phyloP scores from a whole-genome alignment of 1,140 invertebrate species.

The Aradophagus sp. region DNA sequence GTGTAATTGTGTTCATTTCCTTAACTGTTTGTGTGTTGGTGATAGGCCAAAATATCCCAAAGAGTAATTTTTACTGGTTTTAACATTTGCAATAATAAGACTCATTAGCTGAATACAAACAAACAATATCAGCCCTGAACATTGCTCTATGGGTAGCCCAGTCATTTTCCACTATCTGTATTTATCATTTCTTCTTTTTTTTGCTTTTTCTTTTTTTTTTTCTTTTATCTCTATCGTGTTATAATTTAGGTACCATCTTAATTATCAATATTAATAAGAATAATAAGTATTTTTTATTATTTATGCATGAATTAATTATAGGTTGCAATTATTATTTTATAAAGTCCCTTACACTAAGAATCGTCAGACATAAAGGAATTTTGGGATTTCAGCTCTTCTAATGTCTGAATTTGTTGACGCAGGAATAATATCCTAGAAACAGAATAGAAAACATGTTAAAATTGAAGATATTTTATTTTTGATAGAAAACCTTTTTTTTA shows the following conservation, averaged over 20 bases:
- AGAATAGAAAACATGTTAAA: constrained; percentile 23
- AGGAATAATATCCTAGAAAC: constrained; percentile 89
- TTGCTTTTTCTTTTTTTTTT: constrained; percentile 47
- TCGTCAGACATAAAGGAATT: constrained; percentile 92
- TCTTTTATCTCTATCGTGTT: constrained; percentile 72
- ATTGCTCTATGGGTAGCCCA: constrained; percentile 71
- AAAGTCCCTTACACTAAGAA: constrained; percentile 77
- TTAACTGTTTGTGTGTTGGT: constrained; percentile 58
- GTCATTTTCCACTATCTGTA: constrained; percentile 63
- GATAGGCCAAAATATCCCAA: constrained; percentile 71
- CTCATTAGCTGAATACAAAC: constrained; percentile 61
- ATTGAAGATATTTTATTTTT: too few species aligned
- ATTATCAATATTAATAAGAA: constrained; percentile 76
- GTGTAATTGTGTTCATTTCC: constrained; percentile 48
- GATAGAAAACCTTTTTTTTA: too few species aligned
- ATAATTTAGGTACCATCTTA: constrained; percentile 76
- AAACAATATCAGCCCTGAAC: constrained; percentile 52
- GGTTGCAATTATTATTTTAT: constrained; percentile 75
- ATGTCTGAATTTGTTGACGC: constrained; percentile 89
- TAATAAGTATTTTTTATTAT: constrained; percentile 74
- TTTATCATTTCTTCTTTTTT: constrained; percentile 34
- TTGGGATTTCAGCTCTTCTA: constrained; percentile 94
- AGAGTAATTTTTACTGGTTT: constrained; percentile 68
- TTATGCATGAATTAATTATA: constrained; percentile 75
- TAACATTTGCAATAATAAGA: constrained; percentile 60